Evolutionary conservation across 2,888 invertebrate genomes (phyloP).

Genomic region (Bombylius discolor): DNA sequence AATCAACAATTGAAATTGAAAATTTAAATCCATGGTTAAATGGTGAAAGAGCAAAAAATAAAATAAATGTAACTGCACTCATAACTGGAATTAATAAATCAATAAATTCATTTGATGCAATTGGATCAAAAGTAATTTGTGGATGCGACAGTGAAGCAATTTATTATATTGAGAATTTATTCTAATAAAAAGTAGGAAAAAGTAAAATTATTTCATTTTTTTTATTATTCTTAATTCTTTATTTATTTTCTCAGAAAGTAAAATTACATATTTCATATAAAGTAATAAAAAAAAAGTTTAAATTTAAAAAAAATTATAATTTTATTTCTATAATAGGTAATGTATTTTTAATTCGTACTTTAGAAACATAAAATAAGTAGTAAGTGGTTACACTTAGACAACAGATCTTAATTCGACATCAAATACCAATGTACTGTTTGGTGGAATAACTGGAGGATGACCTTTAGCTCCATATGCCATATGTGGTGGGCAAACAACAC

Average conservation of each 20-base stretch:
- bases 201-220: too few relatives aligned
- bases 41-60: constrained; percentile 51
- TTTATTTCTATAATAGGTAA: too few relatives aligned
- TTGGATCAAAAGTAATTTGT: constrained; percentile 60
- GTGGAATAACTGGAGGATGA: constrained; percentile 73
- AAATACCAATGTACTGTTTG: constrained; percentile 75
- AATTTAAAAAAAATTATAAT: too few relatives aligned
- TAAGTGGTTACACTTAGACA: constrained; percentile 17
- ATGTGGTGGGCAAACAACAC: constrained; percentile 66
- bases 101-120: constrained; percentile 70
- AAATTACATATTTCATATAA: too few relatives aligned
- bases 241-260: too few relatives aligned
- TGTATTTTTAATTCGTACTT: too few relatives aligned
- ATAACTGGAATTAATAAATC: constrained; percentile 63
- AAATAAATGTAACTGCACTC: constrained; percentile 45
- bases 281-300: too few relatives aligned
- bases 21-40: constrained; percentile 50
- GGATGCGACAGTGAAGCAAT: constrained; percentile 83
- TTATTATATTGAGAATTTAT: constrained; percentile 58
- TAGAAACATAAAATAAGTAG: too few relatives aligned
- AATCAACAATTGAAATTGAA: constrained; percentile 1
- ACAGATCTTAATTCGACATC: constrained; percentile 81
- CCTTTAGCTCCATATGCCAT: constrained; percentile 73
- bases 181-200: not conserved
- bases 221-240: too few relatives aligned